Evolutionary conservation across 2,888 invertebrate genomes (phyloP).

Genomic region (Blastobasis lacticolella): DNA sequence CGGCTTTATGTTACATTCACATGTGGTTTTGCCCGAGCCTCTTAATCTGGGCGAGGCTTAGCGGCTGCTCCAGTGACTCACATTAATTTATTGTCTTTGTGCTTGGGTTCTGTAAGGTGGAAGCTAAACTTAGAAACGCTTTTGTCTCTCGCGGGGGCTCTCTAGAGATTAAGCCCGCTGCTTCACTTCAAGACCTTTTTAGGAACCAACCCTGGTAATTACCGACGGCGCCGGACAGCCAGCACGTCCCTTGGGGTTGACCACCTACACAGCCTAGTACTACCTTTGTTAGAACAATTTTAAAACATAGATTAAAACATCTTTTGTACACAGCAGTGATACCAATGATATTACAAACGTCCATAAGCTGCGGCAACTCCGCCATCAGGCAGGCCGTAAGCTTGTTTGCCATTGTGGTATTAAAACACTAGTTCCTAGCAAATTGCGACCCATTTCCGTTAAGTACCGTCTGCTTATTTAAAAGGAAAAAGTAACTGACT

Average conservation of each 20-base stretch:
- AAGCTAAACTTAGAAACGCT: slow-evolving; percentile 38
- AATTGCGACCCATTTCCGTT: no score
- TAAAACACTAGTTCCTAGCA: no score
- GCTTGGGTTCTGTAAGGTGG: slow-evolving; percentile 36
- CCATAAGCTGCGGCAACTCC: no score
- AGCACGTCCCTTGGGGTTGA: no score
- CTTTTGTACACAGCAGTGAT: no score
- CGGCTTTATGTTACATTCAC: slow-evolving; percentile 36
- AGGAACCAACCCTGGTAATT: slow-evolving; percentile 7
- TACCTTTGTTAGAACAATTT: no score
- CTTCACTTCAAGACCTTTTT: slow-evolving; percentile 17
- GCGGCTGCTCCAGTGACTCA: slow-evolving; percentile 36
- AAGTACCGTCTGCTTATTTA: no score
- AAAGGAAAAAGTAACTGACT: not conserved
- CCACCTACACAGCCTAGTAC: no score
- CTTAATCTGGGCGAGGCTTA: slow-evolving; percentile 47
- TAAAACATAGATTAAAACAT: no score
- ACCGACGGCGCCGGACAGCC: slow-evolving; percentile 1
- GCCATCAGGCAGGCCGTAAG: no score
- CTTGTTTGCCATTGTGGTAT: no score
- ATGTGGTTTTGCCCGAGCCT: slow-evolving; percentile 40
- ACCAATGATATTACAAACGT: no score
- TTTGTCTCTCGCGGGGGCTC: slow-evolving; percentile 25
- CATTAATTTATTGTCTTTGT: slow-evolving; percentile 57
- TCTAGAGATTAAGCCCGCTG: slow-evolving; percentile 20